Conservation (phyloP, 2,888 invertebrate genomes). For the Spilosoma lubricipeda region DNA sequence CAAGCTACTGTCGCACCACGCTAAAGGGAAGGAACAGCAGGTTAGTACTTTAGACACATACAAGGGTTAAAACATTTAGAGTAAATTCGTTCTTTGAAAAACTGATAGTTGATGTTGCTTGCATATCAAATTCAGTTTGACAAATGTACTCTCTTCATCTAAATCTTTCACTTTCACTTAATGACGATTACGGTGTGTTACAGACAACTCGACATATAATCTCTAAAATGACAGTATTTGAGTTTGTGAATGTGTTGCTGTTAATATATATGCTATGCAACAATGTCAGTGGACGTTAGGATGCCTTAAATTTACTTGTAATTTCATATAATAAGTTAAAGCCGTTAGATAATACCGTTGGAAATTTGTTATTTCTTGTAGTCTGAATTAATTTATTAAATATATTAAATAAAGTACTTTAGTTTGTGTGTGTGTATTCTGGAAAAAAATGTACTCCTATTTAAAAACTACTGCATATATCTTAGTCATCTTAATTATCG, state of each 20-base stretch:
- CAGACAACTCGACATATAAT: neutral
- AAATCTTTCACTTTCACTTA: too few relatives aligned
- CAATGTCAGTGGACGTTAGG: neutral
- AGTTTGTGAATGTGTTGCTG: neutral
- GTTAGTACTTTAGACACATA: constrained; percentile 43
- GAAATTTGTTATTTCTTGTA: neutral
- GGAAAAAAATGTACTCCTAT: neutral
- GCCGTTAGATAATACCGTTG: neutral
- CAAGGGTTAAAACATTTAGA: neutral
- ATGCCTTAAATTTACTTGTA: too few relatives aligned
- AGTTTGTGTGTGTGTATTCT: neutral
- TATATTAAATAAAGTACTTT: neutral
- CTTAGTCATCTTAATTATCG: neutral
- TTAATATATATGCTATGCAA: neutral
- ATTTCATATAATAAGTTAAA: too few relatives aligned
- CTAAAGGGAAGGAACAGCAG: constrained; percentile 75
- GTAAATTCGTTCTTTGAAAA: neutral
- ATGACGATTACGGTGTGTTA: too few relatives aligned
- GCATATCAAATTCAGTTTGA: too few relatives aligned
- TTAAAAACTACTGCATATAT: neutral
- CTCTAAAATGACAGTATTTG: neutral
- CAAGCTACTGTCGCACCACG: constrained; percentile 64
- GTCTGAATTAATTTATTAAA: neutral
- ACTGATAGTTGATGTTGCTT: neutral
- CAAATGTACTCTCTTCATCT: too few relatives aligned